phyloP scores from a whole-genome alignment of 2,888 invertebrate genomes.

The Acrocyrtus sp. region DNA sequence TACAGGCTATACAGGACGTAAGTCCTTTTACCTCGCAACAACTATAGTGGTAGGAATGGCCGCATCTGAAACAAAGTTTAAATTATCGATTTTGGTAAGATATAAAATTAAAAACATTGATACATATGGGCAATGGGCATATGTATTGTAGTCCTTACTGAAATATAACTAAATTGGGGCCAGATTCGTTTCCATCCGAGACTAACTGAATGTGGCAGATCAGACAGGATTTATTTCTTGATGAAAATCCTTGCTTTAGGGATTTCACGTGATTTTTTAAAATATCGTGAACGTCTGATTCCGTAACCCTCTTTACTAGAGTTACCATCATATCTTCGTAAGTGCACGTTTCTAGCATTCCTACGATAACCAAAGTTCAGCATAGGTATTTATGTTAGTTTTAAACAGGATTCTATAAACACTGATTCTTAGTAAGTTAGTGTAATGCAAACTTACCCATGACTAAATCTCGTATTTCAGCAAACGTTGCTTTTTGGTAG shows the following conservation, averaged over 20 bases:
- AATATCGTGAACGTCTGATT: conserved; percentile 75
- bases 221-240: conserved; percentile 54
- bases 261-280: conserved; percentile 62
- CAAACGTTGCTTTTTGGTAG: conserved; percentile 70
- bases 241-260: conserved; percentile 57
- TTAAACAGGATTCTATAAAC: not conserved
- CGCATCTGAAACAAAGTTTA: conserved; percentile 62
- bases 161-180: conserved; percentile 60
- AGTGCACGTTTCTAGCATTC: conserved; percentile 80
- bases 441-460: conserved; percentile 65
- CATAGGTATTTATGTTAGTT: not conserved
- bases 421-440: too few species aligned
- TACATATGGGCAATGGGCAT: not conserved
- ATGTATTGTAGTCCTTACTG: too few species aligned
- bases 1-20: conserved; percentile 46
- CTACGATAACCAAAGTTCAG: conserved; percentile 65
- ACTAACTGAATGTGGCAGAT: conserved; percentile 49
- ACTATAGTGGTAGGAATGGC: conserved; percentile 63
- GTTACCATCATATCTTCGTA: conserved; percentile 79
- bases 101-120: conserved; percentile 1
- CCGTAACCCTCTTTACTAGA: conserved; percentile 75
- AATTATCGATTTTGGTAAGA: not conserved
- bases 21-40: conserved; percentile 57
- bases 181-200: conserved; percentile 32
- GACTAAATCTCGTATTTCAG: conserved; percentile 70